These are phyloP conservation scores for Eupelmus urozonus DNA, from an alignment of 2,888 invertebrate genomes.

Conservation along the genomic window DNA sequence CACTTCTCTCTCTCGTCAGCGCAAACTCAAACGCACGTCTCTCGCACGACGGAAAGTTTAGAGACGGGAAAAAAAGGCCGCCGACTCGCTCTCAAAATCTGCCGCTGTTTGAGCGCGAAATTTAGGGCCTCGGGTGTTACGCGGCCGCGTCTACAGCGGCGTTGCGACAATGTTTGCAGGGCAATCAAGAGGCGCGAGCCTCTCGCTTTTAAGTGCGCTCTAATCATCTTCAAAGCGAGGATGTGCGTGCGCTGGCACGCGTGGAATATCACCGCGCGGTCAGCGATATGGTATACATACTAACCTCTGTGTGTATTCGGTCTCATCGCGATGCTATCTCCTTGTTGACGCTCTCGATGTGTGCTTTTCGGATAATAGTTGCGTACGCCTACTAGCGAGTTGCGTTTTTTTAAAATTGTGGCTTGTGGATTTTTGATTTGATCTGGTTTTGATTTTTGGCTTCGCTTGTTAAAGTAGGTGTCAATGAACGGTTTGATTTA, in stretches of 20 bases:
- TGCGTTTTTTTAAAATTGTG: too few species aligned
- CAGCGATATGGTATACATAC: slow-evolving; percentile 38
- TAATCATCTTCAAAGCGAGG: too few species aligned
- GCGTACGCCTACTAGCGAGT: neutral
- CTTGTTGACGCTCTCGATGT: neutral
- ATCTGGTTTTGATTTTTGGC: too few species aligned
- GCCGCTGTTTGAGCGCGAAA: neutral
- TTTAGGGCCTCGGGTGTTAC: neutral
- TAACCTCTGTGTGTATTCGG: neutral
- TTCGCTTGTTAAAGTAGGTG: too few species aligned
- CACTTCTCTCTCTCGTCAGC: too few species aligned
- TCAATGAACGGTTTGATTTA: too few species aligned
- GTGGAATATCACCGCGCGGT: slow-evolving; percentile 52
- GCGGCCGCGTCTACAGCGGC: too few species aligned
- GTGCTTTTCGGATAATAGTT: neutral
- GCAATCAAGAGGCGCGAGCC: too few species aligned
- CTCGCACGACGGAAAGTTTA: too few species aligned
- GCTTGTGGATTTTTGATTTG: too few species aligned
- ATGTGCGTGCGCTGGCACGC: neutral
- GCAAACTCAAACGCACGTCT: too few species aligned
- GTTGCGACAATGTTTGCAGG: neutral
- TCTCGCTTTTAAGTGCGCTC: too few species aligned
- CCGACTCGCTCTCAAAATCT: neutral
- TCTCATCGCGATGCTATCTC: neutral
- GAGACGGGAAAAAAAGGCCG: neutral